Percentiles rank a stretch among this genome's conserved stretches.
Evolutionary conservation across 2,888 invertebrate genomes (phyloP).

Genomic region (Mactromeris polynyma): DNA sequence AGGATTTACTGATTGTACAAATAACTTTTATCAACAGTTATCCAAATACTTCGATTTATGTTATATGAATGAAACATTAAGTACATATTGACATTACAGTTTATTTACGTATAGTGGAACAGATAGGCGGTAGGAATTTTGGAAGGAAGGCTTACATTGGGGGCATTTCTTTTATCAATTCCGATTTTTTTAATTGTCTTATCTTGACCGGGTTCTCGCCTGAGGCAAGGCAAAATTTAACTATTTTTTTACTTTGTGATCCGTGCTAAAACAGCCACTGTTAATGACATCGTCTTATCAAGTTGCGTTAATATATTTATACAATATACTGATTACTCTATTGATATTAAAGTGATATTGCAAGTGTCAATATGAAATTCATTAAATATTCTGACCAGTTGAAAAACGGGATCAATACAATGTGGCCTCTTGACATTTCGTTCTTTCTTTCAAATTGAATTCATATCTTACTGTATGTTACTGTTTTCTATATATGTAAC

Average conservation of each 20-base stretch:
- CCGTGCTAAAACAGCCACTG: no score
- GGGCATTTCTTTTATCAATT: background rate
- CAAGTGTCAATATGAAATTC: background rate
- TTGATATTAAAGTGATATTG: background rate
- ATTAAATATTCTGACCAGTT: background rate
- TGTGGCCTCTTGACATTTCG: background rate
- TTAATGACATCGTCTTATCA: background rate
- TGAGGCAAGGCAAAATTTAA: background rate
- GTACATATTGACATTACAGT: constrained; percentile 52
- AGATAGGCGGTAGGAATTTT: constrained; percentile 16
- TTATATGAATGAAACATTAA: constrained; percentile 53
- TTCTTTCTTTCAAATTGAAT: no score
- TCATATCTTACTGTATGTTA: no score
- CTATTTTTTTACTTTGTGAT: background rate
- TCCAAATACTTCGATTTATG: constrained; percentile 51
- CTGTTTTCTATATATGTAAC: no score
- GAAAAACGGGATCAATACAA: background rate
- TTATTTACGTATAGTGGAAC: constrained; percentile 27
- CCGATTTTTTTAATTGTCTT: background rate
- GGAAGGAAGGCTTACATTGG: background rate
- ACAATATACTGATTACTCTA: background rate
- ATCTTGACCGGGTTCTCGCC: background rate
- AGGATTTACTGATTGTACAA: constrained; percentile 57
- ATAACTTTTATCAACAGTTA: constrained; percentile 60
- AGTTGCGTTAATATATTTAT: background rate